Percentiles rank a stretch among this genome's conserved stretches.
These are phyloP conservation scores for Rhynchomys soricoides DNA, from an alignment of 2,113 vertebrate genomes.

Conservation along the genomic window DNA sequence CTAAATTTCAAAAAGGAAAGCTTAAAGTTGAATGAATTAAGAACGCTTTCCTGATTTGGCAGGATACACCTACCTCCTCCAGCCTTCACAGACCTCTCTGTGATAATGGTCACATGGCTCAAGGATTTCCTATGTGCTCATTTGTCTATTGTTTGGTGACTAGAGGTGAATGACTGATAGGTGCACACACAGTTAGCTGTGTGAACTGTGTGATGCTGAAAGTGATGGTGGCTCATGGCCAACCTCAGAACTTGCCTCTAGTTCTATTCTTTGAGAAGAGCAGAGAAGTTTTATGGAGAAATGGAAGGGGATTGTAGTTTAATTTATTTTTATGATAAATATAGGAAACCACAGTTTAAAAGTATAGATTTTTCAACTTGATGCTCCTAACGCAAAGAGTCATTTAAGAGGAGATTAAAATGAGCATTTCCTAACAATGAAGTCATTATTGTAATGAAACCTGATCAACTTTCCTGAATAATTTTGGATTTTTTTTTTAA, in stretches of 20 bases:
- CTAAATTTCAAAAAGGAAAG: background rate
- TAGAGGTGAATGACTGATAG: background rate
- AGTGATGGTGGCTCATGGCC: rapidly evolving
- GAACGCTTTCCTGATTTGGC: background rate
- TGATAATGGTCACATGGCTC: background rate
- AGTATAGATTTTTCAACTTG: conserved; percentile 81
- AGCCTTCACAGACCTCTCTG: background rate
- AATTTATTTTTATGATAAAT: conserved; percentile 87
- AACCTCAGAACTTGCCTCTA: background rate
- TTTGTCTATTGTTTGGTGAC: conserved; percentile 4
- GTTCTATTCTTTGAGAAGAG: conserved; percentile 73
- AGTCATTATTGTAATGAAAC: conserved; percentile 88
- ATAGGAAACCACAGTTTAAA: conserved; percentile 82
- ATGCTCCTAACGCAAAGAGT: conserved; percentile 77
- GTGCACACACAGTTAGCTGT: background rate
- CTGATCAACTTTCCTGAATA: conserved; percentile 85
- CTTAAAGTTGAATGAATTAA: background rate
- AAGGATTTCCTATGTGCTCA: background rate
- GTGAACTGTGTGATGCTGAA: background rate
- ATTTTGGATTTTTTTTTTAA: conserved; percentile 83
- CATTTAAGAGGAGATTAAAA: conserved; percentile 81
- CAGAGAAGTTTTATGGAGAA: conserved; percentile 72
- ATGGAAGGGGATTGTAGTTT: conserved; percentile 80
- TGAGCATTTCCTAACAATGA: conserved; percentile 85
- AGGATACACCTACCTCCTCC: background rate